A percentile compares a stretch with the other conserved stretches of the same genome.
Conservation (phyloP, 1,140 invertebrate species). For the Eupeodes corollae region DNA sequence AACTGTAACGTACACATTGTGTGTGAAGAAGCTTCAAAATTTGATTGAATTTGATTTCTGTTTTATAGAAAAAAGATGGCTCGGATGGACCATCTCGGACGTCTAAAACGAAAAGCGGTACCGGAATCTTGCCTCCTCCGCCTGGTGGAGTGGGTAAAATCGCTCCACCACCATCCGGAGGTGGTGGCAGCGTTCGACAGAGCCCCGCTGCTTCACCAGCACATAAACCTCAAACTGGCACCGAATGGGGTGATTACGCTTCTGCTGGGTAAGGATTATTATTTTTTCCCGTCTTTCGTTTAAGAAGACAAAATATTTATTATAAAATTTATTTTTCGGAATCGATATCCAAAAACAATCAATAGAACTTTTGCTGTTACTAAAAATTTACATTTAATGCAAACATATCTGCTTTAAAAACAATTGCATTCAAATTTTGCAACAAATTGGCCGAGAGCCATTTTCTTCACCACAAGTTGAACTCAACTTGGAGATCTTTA, state of each 20-base stretch:
- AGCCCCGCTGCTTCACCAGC: constrained; percentile 59
- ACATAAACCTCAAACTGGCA: constrained; percentile 46
- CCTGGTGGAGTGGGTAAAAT: constrained; percentile 47
- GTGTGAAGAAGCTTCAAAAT: background rate
- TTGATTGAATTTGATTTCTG: constrained; percentile 2
- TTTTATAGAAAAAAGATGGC: constrained; percentile 74
- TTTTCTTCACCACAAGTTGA: no score
- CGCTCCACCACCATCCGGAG: constrained; percentile 76
- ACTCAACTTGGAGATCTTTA: no score
- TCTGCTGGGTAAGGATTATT: constrained; percentile 49
- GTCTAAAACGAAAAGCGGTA: constrained; percentile 43
- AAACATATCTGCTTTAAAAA: no score
- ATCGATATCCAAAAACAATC: no score
- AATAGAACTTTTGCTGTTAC: no score
- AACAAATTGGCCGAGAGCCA: no score
- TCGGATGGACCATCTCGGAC: constrained; percentile 52
- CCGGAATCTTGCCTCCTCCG: constrained; percentile 30
- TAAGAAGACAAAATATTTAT: no score
- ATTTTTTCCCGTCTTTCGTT: no score
- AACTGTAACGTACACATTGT: constrained; percentile 52
- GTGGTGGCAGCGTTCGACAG: constrained; percentile 38
- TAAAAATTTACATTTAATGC: no score
- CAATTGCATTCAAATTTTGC: no score
- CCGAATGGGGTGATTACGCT: constrained; percentile 71
- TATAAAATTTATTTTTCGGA: no score